phyloP scores from a whole-genome alignment of 2,888 invertebrate genomes.

The Hemistola chrysoprasaria region DNA sequence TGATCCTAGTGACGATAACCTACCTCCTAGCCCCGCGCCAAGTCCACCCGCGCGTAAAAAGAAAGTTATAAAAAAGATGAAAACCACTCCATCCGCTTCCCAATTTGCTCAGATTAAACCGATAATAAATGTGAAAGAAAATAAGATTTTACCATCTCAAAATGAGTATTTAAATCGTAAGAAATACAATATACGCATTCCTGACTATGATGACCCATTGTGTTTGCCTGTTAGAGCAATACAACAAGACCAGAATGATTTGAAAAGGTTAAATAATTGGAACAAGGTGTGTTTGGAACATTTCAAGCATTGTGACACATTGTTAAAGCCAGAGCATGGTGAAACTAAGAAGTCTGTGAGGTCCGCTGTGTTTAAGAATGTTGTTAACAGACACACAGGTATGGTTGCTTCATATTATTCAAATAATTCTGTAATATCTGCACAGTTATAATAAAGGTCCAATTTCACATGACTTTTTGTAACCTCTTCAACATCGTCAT shows the following conservation, averaged over 20 bases:
- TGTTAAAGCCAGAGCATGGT: slow-evolving; percentile 50
- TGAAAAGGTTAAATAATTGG: slow-evolving; percentile 56
- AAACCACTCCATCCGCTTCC: background rate
- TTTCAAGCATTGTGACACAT: slow-evolving; percentile 48
- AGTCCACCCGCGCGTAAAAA: slow-evolving; percentile 32
- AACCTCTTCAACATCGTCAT: too few species aligned
- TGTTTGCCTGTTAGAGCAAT: slow-evolving; percentile 65
- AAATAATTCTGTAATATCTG: too few species aligned
- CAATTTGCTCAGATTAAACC: too few species aligned
- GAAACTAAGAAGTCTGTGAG: slow-evolving; percentile 50
- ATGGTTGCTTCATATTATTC: slow-evolving; percentile 17
- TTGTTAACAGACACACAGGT: slow-evolving; percentile 56
- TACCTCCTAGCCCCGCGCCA: slow-evolving; percentile 30
- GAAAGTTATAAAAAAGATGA: slow-evolving; percentile 27
- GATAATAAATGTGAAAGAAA: slow-evolving; percentile 6
- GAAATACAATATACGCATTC: slow-evolving; percentile 51
- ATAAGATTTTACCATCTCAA: slow-evolving; percentile 1
- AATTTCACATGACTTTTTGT: too few species aligned
- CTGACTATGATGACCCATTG: slow-evolving; percentile 68
- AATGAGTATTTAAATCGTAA: slow-evolving; percentile 37
- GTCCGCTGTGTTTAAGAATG: slow-evolving; percentile 57
- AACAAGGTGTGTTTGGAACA: slow-evolving; percentile 66
- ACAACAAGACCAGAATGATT: slow-evolving; percentile 41
- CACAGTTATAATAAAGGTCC: too few species aligned
- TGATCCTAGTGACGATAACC: slow-evolving; percentile 51